Base-by-base conservation (phyloP, 2,113 vertebrate species). In the Pitta sordida region DNA sequence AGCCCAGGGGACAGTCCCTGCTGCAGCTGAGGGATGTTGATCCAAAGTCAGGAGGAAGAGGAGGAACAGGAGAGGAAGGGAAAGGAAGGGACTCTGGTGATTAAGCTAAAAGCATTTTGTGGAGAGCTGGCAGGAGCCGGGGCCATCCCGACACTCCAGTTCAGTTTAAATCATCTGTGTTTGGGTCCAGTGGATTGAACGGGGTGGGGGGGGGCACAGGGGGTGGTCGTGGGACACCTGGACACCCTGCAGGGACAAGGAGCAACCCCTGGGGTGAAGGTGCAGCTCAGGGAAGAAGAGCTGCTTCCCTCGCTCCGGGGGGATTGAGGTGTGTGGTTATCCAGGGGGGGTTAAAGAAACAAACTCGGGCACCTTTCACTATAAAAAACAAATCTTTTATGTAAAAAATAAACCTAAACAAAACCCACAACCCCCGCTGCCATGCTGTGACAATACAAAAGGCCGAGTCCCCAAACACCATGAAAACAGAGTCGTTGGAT, bases 351-450 rank as follows among this genome's bases (percentile, higher is more conserved):
- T 34, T 55, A 67, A 68, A 86, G 39, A 86, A 74, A 86, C 26
- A 58, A 70, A 51, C 17, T 2, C 15, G 11, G 68, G 91, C 68
- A 21, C 4, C 55, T 86, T 93, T 96, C 91, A 91, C 95, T 95
- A 96, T 96, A 95, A 96, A 96, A 95, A 93, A 15, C 85, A 90
- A 90, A 86, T 96, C 88, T 95, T 96, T 96, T 96, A 96, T 96
- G 95, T 96, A 95, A 96, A 96, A 96, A 96, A 96, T 96, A 96
- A 96, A 95, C 94, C 95, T 95, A 96, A 95, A 80, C 79, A 95
- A 94, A 95, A 68, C 93, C 95, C 95, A 55, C 88, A 85, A 81
- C 85, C 94, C 92, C 94, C 70, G 37, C 95, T 75, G 86, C 95
- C 95, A 41, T 90, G 95, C 88, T 92, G 11, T 80, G 86, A 95